A percentile compares a stretch with the other conserved stretches of the same genome.
These are phyloP conservation scores for Oscheius sp. DNA, from an alignment of 2,888 invertebrate species.

Conservation along the genomic window DNA sequence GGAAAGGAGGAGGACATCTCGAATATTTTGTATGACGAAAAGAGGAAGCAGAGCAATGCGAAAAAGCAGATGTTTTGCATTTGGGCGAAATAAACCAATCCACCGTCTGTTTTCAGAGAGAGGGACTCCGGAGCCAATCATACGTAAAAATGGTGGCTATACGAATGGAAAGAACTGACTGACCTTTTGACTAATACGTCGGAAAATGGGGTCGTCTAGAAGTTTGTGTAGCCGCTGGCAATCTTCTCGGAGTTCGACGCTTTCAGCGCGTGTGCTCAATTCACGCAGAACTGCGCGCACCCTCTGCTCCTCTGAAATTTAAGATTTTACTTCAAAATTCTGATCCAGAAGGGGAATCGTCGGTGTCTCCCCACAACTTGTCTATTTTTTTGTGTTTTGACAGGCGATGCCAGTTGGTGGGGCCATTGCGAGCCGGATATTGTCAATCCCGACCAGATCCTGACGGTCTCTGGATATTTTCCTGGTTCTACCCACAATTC, in stretches of 20 bases:
- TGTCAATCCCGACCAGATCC: too few relatives aligned
- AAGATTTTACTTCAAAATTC: too few relatives aligned
- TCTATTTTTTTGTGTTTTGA: neutral
- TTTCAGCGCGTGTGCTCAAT: slow-evolving; percentile 55
- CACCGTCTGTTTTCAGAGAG: neutral
- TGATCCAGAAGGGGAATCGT: too few relatives aligned
- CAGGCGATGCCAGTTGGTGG: too few relatives aligned
- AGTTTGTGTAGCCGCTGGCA: slow-evolving; percentile 57
- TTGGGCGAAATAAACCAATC: neutral
- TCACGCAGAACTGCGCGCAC: slow-evolving; percentile 66
- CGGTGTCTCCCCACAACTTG: too few relatives aligned
- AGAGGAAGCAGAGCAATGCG: neutral
- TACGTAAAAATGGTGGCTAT: slow-evolving; percentile 4
- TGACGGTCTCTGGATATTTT: too few relatives aligned
- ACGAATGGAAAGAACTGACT: slow-evolving; percentile 23
- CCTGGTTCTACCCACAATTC: too few relatives aligned
- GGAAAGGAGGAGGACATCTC: neutral
- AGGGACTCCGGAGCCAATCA: neutral
- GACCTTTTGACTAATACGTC: slow-evolving; percentile 55
- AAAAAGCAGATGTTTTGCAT: slow-evolving; percentile 7
- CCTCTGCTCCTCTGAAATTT: slow-evolving; percentile 60
- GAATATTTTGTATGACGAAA: slow-evolving; percentile 6
- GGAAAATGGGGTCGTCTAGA: slow-evolving; percentile 59
- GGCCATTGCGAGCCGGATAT: too few relatives aligned
- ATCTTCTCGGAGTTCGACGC: slow-evolving; percentile 48